A percentile compares a stretch with the other conserved stretches of the same genome.
phyloP scores from a whole-genome alignment of 2,113 vertebrate species.

The Candoia aspera region DNA sequence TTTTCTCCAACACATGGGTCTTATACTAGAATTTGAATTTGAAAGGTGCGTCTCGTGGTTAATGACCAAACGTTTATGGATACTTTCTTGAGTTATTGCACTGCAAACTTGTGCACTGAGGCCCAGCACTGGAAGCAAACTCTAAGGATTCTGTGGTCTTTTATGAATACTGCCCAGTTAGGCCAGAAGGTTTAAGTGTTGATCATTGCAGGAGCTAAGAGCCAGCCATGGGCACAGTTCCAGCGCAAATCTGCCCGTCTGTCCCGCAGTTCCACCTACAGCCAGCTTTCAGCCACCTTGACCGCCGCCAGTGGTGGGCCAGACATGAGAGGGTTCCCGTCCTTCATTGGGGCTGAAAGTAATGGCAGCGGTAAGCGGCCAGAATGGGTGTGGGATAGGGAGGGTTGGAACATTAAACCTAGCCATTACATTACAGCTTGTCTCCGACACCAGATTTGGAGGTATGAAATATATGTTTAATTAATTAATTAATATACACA shows the following conservation, averaged over 20 bases:
- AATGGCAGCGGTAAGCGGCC: conserved; percentile 81
- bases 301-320: conserved; percentile 86
- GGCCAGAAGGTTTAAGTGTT: not conserved
- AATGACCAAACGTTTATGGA: not conserved
- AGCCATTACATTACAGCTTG: not conserved
- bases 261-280: conserved; percentile 84
- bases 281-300: conserved; percentile 85
- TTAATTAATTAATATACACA: not conserved
- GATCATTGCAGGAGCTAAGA: conserved; percentile 79
- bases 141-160: not conserved
- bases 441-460: not conserved
- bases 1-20: not conserved
- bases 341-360: conserved; percentile 87
- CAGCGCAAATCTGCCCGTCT: conserved; percentile 86
- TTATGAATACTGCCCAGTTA: not conserved
- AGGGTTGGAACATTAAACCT: not conserved
- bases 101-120: not conserved
- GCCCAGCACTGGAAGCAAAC: not conserved
- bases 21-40: not conserved
- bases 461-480: not conserved
- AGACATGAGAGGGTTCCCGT: conserved; percentile 88
- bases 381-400: not conserved
- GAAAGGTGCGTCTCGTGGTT: not conserved
- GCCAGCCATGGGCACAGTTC: conserved; percentile 92
- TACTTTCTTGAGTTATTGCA: not conserved